These are phyloP conservation scores for Erebia ligea DNA, from an alignment of 2,888 invertebrate genomes.

Conservation along the genomic window DNA sequence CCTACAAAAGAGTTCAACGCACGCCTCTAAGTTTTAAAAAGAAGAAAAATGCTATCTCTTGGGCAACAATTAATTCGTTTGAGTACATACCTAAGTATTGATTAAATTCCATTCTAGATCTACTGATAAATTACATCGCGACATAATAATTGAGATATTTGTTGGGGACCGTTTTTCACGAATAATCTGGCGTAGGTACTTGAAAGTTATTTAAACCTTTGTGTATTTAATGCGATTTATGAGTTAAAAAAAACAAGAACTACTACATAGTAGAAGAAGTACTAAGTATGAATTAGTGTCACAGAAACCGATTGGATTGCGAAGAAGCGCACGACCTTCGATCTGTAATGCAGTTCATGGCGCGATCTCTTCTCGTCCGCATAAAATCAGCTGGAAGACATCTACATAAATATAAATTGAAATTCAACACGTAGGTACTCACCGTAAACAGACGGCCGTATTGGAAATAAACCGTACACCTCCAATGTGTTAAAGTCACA, in stretches of 20 bases:
- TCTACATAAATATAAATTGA: conserved; percentile 64
- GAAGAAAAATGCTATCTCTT: conserved; percentile 14
- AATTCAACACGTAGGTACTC: conserved; percentile 65
- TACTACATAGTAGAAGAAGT: conserved; percentile 37
- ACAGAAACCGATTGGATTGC: conserved; percentile 63
- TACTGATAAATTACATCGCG: background rate
- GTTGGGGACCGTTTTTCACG: conserved; percentile 5
- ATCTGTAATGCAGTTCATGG: conserved; percentile 65
- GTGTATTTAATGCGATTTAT: conserved; percentile 6
- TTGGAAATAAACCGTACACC: conserved; percentile 73
- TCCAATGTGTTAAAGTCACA: conserved; percentile 73
- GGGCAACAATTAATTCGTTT: conserved; percentile 7
- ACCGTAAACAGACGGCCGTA: conserved; percentile 75
- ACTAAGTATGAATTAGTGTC: conserved; percentile 35
- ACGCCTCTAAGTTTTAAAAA: conserved; percentile 43
- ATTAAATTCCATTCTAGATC: background rate
- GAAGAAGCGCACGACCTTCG: conserved; percentile 66
- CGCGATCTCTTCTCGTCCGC: conserved; percentile 63
- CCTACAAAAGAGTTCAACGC: conserved; percentile 77
- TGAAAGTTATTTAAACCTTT: background rate
- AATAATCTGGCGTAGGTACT: conserved; percentile 4
- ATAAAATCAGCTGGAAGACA: conserved; percentile 72
- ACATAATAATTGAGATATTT: conserved; percentile 2
- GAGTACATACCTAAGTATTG: background rate
- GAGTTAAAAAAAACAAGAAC: background rate